Evolutionary conservation across 2,888 invertebrate genomes (phyloP).

Genomic region (Mimumesa dahlbomi): DNA sequence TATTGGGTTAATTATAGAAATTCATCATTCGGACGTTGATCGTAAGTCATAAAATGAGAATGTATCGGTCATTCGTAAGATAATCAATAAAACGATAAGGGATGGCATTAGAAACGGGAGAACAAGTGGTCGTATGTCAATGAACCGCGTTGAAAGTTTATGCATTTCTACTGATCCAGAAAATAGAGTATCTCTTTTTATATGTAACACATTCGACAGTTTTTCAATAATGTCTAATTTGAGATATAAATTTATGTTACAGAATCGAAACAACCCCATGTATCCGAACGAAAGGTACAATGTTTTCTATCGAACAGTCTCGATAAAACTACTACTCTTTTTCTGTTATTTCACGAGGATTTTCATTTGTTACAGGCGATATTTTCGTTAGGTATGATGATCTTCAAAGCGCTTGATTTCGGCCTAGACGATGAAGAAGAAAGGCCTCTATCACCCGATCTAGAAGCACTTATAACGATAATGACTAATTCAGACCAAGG

Average conservation of each 20-base stretch:
- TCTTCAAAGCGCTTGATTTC: conserved; percentile 95
- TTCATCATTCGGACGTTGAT: background rate
- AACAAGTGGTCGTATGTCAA: too few species aligned
- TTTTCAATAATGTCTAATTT: background rate
- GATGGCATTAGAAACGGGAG: too few species aligned
- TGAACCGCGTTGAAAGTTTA: too few species aligned
- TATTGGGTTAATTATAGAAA: background rate
- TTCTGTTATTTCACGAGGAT: conserved; percentile 1
- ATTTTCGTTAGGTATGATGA: conserved; percentile 89
- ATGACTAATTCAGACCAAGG: conserved; percentile 89
- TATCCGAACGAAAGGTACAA: conserved; percentile 69
- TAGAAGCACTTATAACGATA: conserved; percentile 91
- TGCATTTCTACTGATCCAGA: too few species aligned
- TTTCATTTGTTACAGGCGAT: conserved; percentile 83
- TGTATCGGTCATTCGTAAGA: too few species aligned
- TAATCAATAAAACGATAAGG: too few species aligned
- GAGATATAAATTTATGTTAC: conserved; percentile 14
- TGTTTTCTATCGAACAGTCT: too few species aligned
- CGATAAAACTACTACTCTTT: background rate
- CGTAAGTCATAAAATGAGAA: too few species aligned
- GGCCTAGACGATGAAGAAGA: conserved; percentile 93
- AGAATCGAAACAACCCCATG: conserved; percentile 55
- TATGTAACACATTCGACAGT: too few species aligned
- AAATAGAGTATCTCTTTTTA: too few species aligned
- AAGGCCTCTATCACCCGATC: conserved; percentile 90